Percentiles rank a stretch among this genome's conserved stretches.
These are phyloP conservation scores for Tachina fera DNA, from an alignment of 2,888 invertebrate species.

Conservation along the genomic window DNA sequence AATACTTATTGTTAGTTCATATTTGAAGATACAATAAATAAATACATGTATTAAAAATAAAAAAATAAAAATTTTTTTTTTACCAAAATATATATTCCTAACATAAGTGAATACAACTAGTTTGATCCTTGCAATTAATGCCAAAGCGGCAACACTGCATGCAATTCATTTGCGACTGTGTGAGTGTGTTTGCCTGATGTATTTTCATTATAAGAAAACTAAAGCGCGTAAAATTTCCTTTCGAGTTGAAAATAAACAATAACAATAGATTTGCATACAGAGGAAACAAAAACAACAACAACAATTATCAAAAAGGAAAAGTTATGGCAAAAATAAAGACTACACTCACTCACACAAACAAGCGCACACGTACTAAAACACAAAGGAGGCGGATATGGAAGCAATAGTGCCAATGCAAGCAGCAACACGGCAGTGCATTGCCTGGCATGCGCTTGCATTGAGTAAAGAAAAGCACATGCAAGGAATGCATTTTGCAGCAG, in stretches of 20 bases:
- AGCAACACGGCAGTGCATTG: constrained; percentile 54
- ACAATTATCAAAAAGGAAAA: constrained; percentile 16
- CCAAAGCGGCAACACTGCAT: neutral
- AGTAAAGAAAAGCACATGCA: constrained; percentile 4
- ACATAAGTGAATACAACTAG: no score
- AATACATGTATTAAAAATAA: no score
- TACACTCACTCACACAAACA: constrained; percentile 6
- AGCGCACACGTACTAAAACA: neutral
- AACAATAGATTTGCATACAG: constrained; percentile 14
- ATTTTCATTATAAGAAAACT: constrained; percentile 59
- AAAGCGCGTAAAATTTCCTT: constrained; percentile 59
- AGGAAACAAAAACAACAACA: constrained; percentile 18
- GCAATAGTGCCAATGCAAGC: constrained; percentile 57
- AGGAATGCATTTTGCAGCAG: neutral
- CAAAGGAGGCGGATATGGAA: constrained; percentile 53
- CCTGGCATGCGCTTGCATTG: constrained; percentile 49
- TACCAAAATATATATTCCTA: no score
- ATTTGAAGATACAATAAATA: no score
- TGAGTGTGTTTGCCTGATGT: neutral
- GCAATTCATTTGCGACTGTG: constrained; percentile 39
- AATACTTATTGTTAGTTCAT: no score
- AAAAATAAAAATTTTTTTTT: no score
- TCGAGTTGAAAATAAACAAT: constrained; percentile 56
- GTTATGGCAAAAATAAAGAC: constrained; percentile 10
- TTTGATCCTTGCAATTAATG: no score